Evolutionary conservation across 2,888 invertebrate species (phyloP).

Genomic region (Empis stercorea): DNA sequence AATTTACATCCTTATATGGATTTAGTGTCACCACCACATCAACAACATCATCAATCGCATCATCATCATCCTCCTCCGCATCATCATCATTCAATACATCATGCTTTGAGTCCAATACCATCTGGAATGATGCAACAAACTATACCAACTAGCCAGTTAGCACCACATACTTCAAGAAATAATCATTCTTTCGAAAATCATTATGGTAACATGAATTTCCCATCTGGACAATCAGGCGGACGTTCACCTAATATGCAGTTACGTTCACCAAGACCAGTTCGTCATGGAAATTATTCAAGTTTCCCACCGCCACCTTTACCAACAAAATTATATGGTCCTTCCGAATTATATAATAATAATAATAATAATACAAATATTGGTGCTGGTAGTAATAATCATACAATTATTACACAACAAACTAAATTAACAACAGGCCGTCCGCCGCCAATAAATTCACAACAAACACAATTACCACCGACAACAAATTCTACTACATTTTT

Average conservation of each 20-base stretch:
- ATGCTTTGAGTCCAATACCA: constrained; percentile 12
- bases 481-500: background rate
- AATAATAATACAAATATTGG: too few species aligned
- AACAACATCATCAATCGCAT: constrained; percentile 13
- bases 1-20: constrained; percentile 14
- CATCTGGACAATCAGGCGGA: background rate
- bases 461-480: constrained; percentile 7
- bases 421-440: constrained; percentile 1
- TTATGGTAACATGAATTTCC: constrained; percentile 9
- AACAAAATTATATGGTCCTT: constrained; percentile 21
- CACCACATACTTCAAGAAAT: background rate
- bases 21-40: constrained; percentile 14
- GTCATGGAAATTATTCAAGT: constrained; percentile 14
- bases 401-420: background rate
- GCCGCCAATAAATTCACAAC: constrained; percentile 7
- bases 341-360: constrained; percentile 14
- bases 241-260: too few species aligned
- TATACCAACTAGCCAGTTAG: background rate
- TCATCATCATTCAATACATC: constrained; percentile 5
- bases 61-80: background rate
- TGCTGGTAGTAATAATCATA: background rate
- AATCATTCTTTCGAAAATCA: constrained; percentile 11
- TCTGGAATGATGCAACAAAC: background rate
- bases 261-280: constrained; percentile 1
- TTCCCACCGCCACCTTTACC: constrained; percentile 10